Evolutionary conservation across 2,888 invertebrate genomes (phyloP).

Genomic region (Tenthredo amoena): DNA sequence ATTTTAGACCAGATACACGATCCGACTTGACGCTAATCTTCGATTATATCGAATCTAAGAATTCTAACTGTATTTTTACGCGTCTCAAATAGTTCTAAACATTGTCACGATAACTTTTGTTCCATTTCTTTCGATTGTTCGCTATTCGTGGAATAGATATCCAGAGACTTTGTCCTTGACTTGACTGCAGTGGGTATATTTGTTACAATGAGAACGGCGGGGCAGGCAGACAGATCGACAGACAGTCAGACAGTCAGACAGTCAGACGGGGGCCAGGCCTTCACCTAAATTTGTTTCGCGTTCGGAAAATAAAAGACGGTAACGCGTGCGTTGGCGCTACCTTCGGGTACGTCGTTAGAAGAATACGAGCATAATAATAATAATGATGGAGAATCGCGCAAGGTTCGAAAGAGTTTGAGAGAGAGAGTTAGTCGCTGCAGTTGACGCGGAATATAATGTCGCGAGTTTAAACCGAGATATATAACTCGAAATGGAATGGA

Average conservation of each 20-base stretch:
- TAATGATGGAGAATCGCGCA: not conserved
- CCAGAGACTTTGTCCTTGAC: not conserved
- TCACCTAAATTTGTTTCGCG: conserved; percentile 69
- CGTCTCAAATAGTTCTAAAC: not conserved
- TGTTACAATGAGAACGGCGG: conserved; percentile 29
- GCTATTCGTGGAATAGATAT: not conserved
- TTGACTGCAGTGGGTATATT: conserved; percentile 26
- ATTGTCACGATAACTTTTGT: not conserved
- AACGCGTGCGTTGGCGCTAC: not conserved
- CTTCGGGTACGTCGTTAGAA: conserved; percentile 42
- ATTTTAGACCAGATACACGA: no score
- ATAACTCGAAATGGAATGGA: conserved; percentile 11
- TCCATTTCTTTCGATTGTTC: not conserved
- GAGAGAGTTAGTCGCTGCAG: no score
- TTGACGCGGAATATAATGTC: not conserved
- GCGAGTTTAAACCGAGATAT: conserved; percentile 53
- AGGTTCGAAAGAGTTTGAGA: not conserved
- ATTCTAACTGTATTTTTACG: no score
- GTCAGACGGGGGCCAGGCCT: conserved; percentile 61
- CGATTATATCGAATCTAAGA: no score
- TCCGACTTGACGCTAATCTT: no score
- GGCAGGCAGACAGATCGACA: not conserved
- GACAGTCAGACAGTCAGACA: conserved; percentile 13
- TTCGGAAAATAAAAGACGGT: conserved; percentile 58
- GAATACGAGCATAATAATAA: conserved; percentile 8